Percentiles rank a stretch among this genome's conserved stretches.
These are phyloP conservation scores for Priapulus caudatus DNA, from an alignment of 2,888 invertebrate species.

Conservation along the genomic window DNA sequence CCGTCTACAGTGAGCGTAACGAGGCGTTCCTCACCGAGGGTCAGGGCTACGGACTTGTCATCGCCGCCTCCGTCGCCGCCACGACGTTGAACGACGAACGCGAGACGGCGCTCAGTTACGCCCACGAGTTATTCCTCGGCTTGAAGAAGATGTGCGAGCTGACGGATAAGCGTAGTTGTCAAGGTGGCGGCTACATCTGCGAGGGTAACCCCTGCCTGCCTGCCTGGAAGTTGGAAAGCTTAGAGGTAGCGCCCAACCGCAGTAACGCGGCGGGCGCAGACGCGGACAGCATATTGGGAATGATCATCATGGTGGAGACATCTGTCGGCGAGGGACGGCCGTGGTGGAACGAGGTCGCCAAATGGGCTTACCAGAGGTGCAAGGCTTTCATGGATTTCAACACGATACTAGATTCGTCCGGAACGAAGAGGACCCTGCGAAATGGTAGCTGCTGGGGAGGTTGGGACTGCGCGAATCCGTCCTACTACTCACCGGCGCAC, in stretches of 20 bases:
- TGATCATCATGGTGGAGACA: neutral
- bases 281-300: neutral
- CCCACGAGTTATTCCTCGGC: neutral
- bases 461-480: neutral
- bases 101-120: neutral
- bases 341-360: neutral
- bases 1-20: neutral
- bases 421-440: neutral
- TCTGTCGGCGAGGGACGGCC: neutral
- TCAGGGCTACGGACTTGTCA: neutral
- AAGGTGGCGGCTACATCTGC: neutral
- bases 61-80: neutral
- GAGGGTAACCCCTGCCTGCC: neutral
- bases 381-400: constrained; percentile 1
- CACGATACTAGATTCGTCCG: neutral
- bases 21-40: neutral
- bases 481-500: neutral
- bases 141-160: neutral
- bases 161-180: neutral
- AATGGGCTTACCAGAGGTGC: neutral
- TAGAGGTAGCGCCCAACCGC: neutral
- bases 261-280: neutral
- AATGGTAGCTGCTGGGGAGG: neutral
- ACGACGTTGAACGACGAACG: too few species aligned
- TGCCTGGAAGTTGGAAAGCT: neutral